Evolutionary conservation across 1,140 invertebrate species (phyloP).

Genomic region (Drosophila punjabiensis): DNA sequence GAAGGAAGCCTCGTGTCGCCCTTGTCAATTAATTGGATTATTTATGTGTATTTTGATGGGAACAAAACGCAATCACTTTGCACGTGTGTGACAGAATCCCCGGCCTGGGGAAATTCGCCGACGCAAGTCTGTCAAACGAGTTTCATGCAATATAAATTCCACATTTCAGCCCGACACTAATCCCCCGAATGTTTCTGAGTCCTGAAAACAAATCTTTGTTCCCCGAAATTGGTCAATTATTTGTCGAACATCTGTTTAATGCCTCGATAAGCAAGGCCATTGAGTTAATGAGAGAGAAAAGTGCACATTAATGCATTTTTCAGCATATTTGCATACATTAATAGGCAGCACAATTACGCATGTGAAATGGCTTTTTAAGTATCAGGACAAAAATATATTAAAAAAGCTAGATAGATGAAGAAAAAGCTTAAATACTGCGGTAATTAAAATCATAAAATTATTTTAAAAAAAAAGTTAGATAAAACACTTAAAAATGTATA

Average conservation of each 20-base stretch:
- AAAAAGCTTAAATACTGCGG: constrained; percentile 1
- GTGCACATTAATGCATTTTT: constrained; percentile 28
- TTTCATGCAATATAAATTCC: constrained; percentile 6
- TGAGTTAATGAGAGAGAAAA: constrained; percentile 43
- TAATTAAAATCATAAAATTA: neutral
- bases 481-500: constrained; percentile 1
- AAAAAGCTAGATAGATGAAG: neutral
- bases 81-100: constrained; percentile 39
- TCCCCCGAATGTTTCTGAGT: neutral
- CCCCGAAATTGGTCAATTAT: constrained; percentile 21
- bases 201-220: neutral
- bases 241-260: constrained; percentile 32
- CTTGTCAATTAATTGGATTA: constrained; percentile 80
- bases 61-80: constrained; percentile 63
- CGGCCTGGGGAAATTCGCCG: constrained; percentile 4
- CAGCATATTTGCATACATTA: constrained; percentile 22
- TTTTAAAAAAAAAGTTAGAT: neutral
- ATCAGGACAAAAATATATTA: neutral
- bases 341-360: constrained; percentile 5
- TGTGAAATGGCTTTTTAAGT: constrained; percentile 22
- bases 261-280: constrained; percentile 29
- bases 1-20: constrained; percentile 61
- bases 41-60: constrained; percentile 71
- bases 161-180: constrained; percentile 6
- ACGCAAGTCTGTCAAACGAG: constrained; percentile 3